Base-by-base conservation (phyloP, 2,888 invertebrate species). In the Unio pictorum region DNA sequence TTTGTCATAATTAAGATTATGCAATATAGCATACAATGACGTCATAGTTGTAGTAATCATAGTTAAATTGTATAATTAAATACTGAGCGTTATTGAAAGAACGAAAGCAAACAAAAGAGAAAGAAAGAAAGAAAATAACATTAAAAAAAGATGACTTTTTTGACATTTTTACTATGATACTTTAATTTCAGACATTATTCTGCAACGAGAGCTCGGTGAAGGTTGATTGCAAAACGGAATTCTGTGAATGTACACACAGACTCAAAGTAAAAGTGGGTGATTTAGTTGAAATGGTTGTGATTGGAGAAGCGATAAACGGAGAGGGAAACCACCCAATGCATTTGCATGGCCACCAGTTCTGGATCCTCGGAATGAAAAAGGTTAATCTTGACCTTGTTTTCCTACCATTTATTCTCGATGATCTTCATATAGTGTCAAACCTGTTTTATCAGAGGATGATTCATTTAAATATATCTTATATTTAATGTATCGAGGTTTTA, bases 211-310 rank as follows among this genome's bases (percentile, higher is more conserved):
- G 64, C 4, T 92, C 95, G 20, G 20, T 90, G 90, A 54, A 92
- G 92, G 55, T 2, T 45, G 90, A 93, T 76, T 96, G 96, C 83
- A 91, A 92, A 7, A 90, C 91, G 3, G 92, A 93, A 55, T 95
- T 93, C 89, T 97, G 97, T 86, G 93, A 95, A 86, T 97, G 97
- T 81, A 92, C 94, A 2, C 96, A 97, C 87, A 93, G 95, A 0
- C 90, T 96, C 7, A 93, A 95, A 83, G 94, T 96, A 66, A 93
- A 93, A 26, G 90, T 94, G 0, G 93, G 93, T 73, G 93, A 95
- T 1, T 93, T 95, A 0, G 95, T 96, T 0, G 96, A 97, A 91
- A 86, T 97, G 0, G 92, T 96, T 57, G 91, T 97, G 3, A 93
- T 96, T 3, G 96, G 97, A 86, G 95, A 95, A 92, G 95, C 95